Conservation (phyloP, 2,888 invertebrate genomes). For the Hecatera dysodea region DNA sequence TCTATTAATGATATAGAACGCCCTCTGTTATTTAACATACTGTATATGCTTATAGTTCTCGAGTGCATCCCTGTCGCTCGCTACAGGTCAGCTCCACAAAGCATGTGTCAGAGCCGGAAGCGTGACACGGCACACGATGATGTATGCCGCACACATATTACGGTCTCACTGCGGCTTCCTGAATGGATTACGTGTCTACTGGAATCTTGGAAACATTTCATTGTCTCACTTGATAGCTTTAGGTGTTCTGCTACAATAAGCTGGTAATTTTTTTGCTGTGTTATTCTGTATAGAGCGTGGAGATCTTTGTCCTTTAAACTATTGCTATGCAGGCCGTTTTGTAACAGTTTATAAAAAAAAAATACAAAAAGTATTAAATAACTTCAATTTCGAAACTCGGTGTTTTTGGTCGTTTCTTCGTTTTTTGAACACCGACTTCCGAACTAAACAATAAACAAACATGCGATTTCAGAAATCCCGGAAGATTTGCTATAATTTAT, state of each 20-base stretch:
- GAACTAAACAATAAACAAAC: no score
- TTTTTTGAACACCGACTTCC: no score
- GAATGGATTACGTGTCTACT: slow-evolving; percentile 2
- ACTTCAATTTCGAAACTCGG: no score
- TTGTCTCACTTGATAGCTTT: background rate
- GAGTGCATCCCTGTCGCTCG: slow-evolving; percentile 1
- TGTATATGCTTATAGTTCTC: no score
- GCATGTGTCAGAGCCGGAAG: background rate
- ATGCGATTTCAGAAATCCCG: no score
- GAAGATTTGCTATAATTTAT: no score
- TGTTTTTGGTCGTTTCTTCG: no score
- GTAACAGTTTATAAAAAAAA: no score
- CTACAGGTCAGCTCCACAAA: background rate
- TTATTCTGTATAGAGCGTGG: background rate
- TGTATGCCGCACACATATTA: background rate
- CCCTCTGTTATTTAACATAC: no score
- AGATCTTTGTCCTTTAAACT: background rate
- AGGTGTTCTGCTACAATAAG: background rate
- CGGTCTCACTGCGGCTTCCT: background rate
- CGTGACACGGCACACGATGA: background rate
- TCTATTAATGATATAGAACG: no score
- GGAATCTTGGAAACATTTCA: background rate
- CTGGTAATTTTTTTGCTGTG: background rate
- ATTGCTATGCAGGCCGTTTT: background rate
- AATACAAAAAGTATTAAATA: no score